A percentile compares a stretch with the other conserved stretches of the same genome.
These are phyloP conservation scores for Eristalis tenax DNA, from an alignment of 2,888 invertebrate genomes.

Conservation along the genomic window DNA sequence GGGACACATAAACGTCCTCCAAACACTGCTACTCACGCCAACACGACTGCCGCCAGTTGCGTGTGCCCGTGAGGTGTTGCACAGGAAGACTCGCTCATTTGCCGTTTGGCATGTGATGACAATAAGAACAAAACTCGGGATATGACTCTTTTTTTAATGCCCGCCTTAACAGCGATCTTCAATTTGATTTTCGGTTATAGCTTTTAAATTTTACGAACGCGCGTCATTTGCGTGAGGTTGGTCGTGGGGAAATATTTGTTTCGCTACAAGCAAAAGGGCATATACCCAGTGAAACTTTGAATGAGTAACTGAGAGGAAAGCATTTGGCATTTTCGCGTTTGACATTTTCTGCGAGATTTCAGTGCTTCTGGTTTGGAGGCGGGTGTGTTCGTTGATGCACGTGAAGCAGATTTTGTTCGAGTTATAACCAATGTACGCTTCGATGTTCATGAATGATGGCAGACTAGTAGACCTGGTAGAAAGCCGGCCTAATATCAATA, in stretches of 20 bases:
- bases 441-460: too few species aligned
- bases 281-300: neutral
- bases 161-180: conserved; percentile 27
- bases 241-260: neutral
- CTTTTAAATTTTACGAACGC: conserved; percentile 10
- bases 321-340: too few species aligned
- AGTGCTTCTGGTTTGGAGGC: too few species aligned
- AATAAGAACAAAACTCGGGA: neutral
- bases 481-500: too few species aligned
- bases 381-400: too few species aligned
- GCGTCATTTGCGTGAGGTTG: neutral
- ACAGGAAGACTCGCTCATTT: neutral
- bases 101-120: neutral
- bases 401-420: too few species aligned
- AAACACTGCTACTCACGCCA: neutral
- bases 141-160: conserved; percentile 24
- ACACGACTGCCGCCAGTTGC: neutral
- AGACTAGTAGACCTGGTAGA: too few species aligned
- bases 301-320: too few species aligned
- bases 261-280: neutral
- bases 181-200: conserved; percentile 21
- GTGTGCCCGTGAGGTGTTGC: conserved; percentile 5
- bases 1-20: conserved; percentile 7
- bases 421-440: too few species aligned
- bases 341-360: too few species aligned